These are phyloP conservation scores for Raja brachyura DNA, from an alignment of 2,113 vertebrate species.

Conservation along the genomic window DNA sequence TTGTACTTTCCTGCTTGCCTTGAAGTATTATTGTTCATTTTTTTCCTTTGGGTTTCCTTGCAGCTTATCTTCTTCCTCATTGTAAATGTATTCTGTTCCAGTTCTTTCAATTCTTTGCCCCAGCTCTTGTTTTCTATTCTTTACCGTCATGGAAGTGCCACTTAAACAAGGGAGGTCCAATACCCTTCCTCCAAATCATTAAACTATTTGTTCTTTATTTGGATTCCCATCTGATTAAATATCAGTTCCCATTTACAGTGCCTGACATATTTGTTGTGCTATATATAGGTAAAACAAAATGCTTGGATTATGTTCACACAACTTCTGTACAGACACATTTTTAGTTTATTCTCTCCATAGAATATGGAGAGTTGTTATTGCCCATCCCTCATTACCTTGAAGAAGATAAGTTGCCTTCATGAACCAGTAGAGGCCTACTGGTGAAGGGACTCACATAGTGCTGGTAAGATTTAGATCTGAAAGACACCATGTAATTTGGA, in stretches of 20 bases:
- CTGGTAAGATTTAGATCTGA: no score
- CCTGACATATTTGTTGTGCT: not conserved
- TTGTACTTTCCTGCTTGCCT: not conserved
- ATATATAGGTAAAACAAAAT: no score
- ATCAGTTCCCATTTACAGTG: not conserved
- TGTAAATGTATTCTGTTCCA: not conserved
- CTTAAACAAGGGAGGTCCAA: not conserved
- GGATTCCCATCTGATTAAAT: not conserved
- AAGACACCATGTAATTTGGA: no score
- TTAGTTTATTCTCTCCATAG: no score
- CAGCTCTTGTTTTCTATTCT: not conserved
- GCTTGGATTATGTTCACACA: no score
- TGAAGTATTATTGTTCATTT: not conserved
- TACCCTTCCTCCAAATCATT: not conserved
- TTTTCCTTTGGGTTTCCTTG: not conserved
- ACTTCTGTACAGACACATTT: no score
- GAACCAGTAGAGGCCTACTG: no score
- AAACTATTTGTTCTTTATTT: not conserved
- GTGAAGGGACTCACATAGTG: no score
- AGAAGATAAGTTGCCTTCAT: no score
- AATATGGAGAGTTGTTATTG: no score
- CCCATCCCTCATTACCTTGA: no score
- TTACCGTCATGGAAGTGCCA: not conserved
- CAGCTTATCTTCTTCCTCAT: not conserved
- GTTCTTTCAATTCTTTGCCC: not conserved